Conservation (phyloP, 2,797 vertebrate genomes). For the Oreortyx pictus region DNA sequence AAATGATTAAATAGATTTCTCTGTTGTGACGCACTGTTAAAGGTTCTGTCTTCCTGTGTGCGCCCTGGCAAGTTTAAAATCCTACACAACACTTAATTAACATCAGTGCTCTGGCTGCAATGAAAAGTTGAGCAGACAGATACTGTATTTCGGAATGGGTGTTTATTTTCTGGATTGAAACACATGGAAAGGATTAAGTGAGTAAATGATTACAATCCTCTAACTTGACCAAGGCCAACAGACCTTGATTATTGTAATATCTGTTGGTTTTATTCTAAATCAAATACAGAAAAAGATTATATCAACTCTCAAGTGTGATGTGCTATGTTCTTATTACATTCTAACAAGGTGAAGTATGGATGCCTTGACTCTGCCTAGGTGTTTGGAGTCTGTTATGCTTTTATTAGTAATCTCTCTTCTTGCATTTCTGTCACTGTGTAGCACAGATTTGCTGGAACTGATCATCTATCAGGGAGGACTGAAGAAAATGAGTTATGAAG, state of each 20-base stretch:
- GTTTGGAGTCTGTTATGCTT: not conserved
- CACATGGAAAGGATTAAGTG: slow-evolving; percentile 5
- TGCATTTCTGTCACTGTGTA: not conserved
- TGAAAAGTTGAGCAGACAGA: slow-evolving; percentile 23
- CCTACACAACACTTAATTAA: slow-evolving; percentile 43
- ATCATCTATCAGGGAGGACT: not conserved
- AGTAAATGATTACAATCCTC: not conserved
- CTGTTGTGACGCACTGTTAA: slow-evolving; percentile 12
- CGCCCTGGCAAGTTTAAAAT: slow-evolving; percentile 42
- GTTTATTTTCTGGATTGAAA: slow-evolving; percentile 22
- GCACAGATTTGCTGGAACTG: slow-evolving; percentile 16
- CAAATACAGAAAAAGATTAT: not conserved
- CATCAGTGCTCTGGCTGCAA: not conserved
- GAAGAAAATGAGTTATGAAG: slow-evolving; percentile 34
- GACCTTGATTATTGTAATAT: not conserved
- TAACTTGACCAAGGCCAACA: not conserved
- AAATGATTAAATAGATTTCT: slow-evolving; percentile 51
- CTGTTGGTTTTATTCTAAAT: slow-evolving; percentile 6
- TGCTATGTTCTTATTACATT: not conserved
- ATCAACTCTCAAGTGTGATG: not conserved
- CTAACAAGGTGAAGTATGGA: not conserved
- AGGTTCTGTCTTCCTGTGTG: slow-evolving; percentile 20
- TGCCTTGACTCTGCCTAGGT: not conserved
- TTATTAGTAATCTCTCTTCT: not conserved
- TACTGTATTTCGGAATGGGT: not conserved